Evolutionary conservation across 2,113 vertebrate species (phyloP).

Genomic region (Cephalopholis sonnerati): DNA sequence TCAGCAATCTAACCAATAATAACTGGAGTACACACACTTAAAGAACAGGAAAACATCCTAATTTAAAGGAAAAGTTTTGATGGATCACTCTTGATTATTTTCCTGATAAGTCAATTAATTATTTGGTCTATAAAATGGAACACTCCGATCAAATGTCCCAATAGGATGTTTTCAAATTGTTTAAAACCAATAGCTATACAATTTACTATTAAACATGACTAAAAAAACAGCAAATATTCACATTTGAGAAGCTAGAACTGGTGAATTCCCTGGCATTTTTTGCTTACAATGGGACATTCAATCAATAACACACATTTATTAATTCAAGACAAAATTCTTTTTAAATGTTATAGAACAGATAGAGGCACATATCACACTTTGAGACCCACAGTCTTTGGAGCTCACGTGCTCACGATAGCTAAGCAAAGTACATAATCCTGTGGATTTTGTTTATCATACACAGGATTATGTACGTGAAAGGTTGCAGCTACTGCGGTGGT

Average conservation of each 20-base stretch:
- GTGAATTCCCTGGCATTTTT: not conserved
- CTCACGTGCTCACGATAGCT: not conserved
- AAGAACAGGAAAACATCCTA: too few relatives aligned
- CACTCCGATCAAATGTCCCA: too few relatives aligned
- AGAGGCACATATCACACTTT: not conserved
- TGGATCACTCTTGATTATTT: too few relatives aligned
- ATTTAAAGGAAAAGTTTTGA: too few relatives aligned
- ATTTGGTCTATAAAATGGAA: not conserved
- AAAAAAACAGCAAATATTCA: not conserved
- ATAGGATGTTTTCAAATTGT: too few relatives aligned
- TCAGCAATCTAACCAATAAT: too few relatives aligned
- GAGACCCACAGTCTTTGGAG: not conserved
- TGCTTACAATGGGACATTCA: not conserved
- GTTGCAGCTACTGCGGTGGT: conserved; percentile 1
- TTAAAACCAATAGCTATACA: too few relatives aligned
- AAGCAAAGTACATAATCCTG: conserved; percentile 11
- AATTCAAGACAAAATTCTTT: too few relatives aligned
- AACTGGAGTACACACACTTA: too few relatives aligned
- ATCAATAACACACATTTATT: too few relatives aligned
- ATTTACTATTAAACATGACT: too few relatives aligned
- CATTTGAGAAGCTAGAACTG: not conserved
- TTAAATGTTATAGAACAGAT: not conserved
- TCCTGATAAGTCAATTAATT: not conserved
- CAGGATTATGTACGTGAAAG: conserved; percentile 21
- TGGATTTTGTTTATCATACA: conserved; percentile 19